Evolutionary conservation across 1,140 invertebrate species (phyloP), one percentile per base, ranked within the genome.

Genomic region (Bradynema listronoti): DNA sequence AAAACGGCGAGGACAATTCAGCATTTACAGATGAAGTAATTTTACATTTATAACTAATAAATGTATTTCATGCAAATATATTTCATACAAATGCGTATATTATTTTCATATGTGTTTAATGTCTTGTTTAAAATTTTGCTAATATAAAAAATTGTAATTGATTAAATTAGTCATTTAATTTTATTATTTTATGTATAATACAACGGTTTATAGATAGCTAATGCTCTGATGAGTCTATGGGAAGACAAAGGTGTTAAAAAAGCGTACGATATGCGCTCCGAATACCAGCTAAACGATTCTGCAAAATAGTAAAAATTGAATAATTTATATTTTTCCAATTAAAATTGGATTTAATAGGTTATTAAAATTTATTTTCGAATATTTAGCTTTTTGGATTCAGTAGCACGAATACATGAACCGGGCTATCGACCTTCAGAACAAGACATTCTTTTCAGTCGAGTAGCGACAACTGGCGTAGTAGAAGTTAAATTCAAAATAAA

Each of bases 401-500:
- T 94, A 80, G 88, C 92, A 83, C 85, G 90, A 82, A 89, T 94
- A 77, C 88, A 89, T 78, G 86, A 85, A 25, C 84, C 85, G 77
- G 86, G 90, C 83, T 94, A 94, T 84, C 85, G 94, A 80, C 91
- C 91, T 63, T 89, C 88, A 73, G 88, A 92, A 83, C 91, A 94
- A 83, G 91, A 95, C 84, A 94, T 95, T 82, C 84, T 95, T 69
- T 87, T 90, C 80, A 90, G 90, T 79, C 85, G 91, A 85, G 90
- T 92, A 70, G 90, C 91, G 66, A 94, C 91, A 29, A 95, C 90
- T 68, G 82, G 70, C 4, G 68, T 70, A 30, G 68, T 70, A 2
- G 68, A 70, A 46, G 68, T 70, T 9, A 70, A 70, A 46, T 70
- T 70, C 43, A 69, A 65, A 32, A 67, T 67, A 33, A 67, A 67